These are phyloP conservation scores for Metacarcinus magister DNA, from an alignment of 2,888 invertebrate species.

Conservation along the genomic window DNA sequence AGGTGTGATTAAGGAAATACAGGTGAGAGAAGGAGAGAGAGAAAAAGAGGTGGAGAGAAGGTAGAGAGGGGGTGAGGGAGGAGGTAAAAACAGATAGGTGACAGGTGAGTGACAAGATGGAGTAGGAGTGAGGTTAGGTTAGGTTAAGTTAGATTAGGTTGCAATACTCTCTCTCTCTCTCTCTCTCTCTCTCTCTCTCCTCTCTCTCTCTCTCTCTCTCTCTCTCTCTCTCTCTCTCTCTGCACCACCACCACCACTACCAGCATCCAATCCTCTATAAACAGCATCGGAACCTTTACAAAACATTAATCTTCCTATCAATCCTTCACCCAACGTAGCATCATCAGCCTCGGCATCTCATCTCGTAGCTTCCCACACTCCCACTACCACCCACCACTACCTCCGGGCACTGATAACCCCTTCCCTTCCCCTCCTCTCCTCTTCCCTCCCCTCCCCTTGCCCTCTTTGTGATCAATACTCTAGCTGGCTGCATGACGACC, in stretches of 20 bases:
- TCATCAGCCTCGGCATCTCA: neutral
- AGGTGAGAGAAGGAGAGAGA: neutral
- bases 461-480: slow-evolving; percentile 8
- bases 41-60: neutral
- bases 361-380: too few relatives aligned
- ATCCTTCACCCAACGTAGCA: neutral
- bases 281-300: neutral
- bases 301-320: neutral
- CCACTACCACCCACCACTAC: too few relatives aligned
- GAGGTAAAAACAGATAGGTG: neutral
- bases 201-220: slow-evolving; percentile 22
- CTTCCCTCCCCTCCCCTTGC: neutral
- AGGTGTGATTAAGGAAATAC: neutral
- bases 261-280: neutral
- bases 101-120: slow-evolving; percentile 1
- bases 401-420: neutral
- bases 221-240: slow-evolving; percentile 36
- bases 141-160: too few relatives aligned
- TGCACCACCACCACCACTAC: neutral
- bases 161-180: neutral
- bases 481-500: neutral
- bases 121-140: neutral
- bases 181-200: neutral
- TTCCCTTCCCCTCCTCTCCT: neutral
- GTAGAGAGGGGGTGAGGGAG: neutral